phyloP scores from a whole-genome alignment of 2,113 vertebrate species.

The Hepsetus odoe region DNA sequence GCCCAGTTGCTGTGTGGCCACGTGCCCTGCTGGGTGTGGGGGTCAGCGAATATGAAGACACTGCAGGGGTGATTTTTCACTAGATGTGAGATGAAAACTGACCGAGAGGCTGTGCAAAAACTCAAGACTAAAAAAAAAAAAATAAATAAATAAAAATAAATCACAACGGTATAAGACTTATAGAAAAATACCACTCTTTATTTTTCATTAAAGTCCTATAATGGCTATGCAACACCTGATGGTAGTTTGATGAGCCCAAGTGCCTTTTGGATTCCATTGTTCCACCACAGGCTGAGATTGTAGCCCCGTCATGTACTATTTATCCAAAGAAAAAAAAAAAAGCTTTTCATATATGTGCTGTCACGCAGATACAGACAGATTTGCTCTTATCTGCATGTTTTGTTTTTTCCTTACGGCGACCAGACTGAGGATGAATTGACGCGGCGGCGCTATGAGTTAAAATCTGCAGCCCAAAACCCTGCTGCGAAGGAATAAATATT shows the following conservation, averaged over 20 bases:
- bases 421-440: not conserved
- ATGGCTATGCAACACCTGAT: too few relatives aligned
- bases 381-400: conserved; percentile 25
- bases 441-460: not conserved
- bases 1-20: not conserved
- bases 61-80: not conserved
- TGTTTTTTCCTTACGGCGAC: not conserved
- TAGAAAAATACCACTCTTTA: too few relatives aligned
- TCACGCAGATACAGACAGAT: not conserved
- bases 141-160: too few relatives aligned
- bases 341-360: not conserved
- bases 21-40: not conserved
- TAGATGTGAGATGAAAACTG: not conserved
- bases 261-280: too few relatives aligned
- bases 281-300: too few relatives aligned
- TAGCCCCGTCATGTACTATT: not conserved
- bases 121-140: too few relatives aligned
- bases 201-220: too few relatives aligned
- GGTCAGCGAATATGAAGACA: not conserved
- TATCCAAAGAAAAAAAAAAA: too few relatives aligned
- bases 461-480: not conserved
- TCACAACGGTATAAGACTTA: too few relatives aligned
- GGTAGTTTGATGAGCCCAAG: too few relatives aligned
- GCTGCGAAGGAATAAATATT: conserved; percentile 33
- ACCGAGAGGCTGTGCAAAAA: too few relatives aligned